These are phyloP conservation scores for Drosophila sucinea DNA, from an alignment of 1,140 invertebrate genomes.

Conservation along the genomic window DNA sequence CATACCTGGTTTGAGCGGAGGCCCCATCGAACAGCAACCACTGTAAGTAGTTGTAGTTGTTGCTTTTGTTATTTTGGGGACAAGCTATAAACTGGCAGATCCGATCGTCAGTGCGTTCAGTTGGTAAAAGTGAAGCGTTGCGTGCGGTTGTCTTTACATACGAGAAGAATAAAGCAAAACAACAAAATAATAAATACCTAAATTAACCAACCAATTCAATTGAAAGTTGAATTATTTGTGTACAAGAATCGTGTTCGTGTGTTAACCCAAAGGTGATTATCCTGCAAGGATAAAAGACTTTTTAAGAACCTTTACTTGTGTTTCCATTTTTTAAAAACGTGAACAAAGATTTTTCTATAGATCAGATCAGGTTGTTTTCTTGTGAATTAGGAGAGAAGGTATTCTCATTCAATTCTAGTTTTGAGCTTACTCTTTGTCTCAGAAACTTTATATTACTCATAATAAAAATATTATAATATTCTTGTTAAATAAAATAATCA, in stretches of 20 bases:
- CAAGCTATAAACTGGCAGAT: constrained; percentile 80
- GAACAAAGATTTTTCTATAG: not conserved
- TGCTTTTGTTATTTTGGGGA: constrained; percentile 62
- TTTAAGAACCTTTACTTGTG: not conserved
- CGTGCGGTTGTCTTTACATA: constrained; percentile 68
- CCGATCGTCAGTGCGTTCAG: constrained; percentile 81
- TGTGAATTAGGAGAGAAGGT: not conserved
- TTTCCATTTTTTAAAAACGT: not conserved
- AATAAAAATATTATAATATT: too few species aligned
- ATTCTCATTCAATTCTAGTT: too few species aligned
- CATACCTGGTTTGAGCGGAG: constrained; percentile 43
- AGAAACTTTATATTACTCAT: too few species aligned
- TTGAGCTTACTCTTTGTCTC: too few species aligned
- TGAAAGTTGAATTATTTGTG: constrained; percentile 7
- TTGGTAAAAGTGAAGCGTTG: constrained; percentile 82
- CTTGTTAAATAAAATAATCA: too few species aligned
- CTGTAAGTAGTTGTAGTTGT: constrained; percentile 34
- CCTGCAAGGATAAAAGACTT: constrained; percentile 44
- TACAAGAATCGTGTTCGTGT: constrained; percentile 25
- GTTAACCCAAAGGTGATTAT: constrained; percentile 54
- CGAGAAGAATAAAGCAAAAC: not conserved
- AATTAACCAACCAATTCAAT: constrained; percentile 32
- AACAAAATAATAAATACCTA: constrained; percentile 1
- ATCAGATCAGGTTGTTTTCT: not conserved
- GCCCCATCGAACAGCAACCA: constrained; percentile 41